Conservation (phyloP, 2,797 vertebrate species). For the Bradypodion ventrale region DNA sequence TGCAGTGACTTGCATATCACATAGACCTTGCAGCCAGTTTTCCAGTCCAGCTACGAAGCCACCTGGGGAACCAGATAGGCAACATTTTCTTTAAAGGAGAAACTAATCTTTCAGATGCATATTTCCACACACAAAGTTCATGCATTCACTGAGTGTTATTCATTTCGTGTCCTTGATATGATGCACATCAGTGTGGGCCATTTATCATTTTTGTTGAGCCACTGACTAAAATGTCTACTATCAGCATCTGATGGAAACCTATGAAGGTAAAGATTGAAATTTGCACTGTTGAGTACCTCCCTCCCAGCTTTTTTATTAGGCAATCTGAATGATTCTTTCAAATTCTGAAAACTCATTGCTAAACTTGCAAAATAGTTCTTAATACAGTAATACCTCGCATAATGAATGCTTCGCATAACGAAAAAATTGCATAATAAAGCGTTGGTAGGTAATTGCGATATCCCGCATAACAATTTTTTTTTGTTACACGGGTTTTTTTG, state of each 20-base stretch:
- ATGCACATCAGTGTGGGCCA: background rate
- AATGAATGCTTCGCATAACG: too few species aligned
- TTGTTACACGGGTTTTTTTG: too few species aligned
- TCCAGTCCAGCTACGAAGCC: slow-evolving; percentile 22
- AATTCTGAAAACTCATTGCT: background rate
- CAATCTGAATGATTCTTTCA: slow-evolving; percentile 1
- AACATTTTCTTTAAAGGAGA: slow-evolving; percentile 39
- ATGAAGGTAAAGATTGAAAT: background rate
- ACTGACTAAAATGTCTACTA: background rate
- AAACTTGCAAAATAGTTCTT: background rate
- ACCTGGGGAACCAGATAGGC: slow-evolving; percentile 49
- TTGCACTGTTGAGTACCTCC: background rate
- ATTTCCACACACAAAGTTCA: background rate
- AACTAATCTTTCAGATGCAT: background rate
- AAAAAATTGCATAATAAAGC: too few species aligned
- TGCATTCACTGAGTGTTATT: background rate
- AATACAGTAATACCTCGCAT: too few species aligned
- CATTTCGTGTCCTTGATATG: background rate
- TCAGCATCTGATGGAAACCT: background rate
- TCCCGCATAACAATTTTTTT: too few species aligned
- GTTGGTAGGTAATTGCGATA: too few species aligned
- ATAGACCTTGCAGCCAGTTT: background rate
- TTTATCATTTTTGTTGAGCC: background rate
- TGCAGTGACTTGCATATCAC: background rate
- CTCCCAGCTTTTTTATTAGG: background rate